Conservation (phyloP, 2,797 vertebrate genomes). For the Xerus rutilus region DNA sequence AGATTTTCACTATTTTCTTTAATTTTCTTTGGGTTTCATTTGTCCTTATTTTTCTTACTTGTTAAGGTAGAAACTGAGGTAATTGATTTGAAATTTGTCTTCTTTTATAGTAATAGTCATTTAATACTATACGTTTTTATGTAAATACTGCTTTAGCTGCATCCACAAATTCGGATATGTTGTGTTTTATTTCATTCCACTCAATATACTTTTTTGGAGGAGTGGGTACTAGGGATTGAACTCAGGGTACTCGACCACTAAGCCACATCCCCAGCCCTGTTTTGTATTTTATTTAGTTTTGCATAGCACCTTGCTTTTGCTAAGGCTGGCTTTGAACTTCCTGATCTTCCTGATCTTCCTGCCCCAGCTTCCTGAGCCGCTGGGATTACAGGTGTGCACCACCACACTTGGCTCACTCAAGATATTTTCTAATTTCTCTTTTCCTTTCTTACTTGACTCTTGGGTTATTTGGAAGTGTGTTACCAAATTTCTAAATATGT, state of each 20-base stretch:
- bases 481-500: conserved; percentile 16
- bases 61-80: background rate
- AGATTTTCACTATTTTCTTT: conserved; percentile 11
- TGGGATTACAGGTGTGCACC: too few relatives aligned
- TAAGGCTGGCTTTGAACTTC: too few relatives aligned
- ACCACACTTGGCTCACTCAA: background rate
- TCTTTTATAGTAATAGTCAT: background rate
- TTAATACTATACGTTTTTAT: background rate
- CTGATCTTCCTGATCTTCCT: too few relatives aligned
- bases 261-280: too few relatives aligned
- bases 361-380: too few relatives aligned
- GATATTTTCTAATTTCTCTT: conserved; percentile 5
- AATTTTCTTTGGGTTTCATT: background rate
- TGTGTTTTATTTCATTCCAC: background rate
- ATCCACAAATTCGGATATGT: background rate
- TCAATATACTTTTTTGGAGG: background rate
- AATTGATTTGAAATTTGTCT: background rate
- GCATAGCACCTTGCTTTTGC: too few relatives aligned
- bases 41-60: conserved; percentile 1
- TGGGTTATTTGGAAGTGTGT: background rate
- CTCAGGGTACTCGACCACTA: too few relatives aligned
- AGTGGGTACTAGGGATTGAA: too few relatives aligned
- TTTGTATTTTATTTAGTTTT: too few relatives aligned
- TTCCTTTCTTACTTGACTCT: background rate
- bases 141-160: background rate